Evolutionary conservation across 2,113 vertebrate genomes (phyloP).

Genomic region (Oxyruncus cristatus): DNA sequence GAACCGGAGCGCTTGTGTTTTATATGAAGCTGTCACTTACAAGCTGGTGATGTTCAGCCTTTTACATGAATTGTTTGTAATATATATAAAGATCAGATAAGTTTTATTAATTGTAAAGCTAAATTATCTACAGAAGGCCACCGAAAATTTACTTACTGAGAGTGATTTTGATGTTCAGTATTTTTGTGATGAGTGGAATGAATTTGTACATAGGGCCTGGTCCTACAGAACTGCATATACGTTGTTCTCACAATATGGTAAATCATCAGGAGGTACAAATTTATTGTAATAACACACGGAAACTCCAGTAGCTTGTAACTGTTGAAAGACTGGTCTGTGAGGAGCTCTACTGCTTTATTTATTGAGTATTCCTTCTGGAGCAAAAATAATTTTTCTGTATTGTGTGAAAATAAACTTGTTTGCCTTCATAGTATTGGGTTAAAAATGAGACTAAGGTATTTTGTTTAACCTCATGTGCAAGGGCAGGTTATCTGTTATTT

Average conservation of each 20-base stretch:
- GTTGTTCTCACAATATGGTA: neutral
- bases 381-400: neutral
- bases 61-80: neutral
- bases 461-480: neutral
- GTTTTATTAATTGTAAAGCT: neutral
- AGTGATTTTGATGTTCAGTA: neutral
- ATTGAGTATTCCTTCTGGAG: neutral
- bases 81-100: neutral
- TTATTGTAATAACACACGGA: neutral
- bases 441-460: neutral
- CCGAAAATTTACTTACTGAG: neutral
- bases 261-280: neutral
- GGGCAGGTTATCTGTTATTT: neutral
- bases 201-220: neutral
- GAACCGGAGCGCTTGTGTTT: accelerated
- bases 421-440: neutral
- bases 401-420: neutral
- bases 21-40: neutral
- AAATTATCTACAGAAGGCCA: neutral
- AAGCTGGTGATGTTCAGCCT: neutral
- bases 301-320: neutral
- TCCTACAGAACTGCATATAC: neutral
- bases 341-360: neutral
- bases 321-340: neutral
- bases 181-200: neutral